A percentile compares a stretch with the other conserved stretches of the same genome.
These are phyloP conservation scores for Neoscelio sp. DNA, from an alignment of 2,888 invertebrate genomes.

Conservation along the genomic window DNA sequence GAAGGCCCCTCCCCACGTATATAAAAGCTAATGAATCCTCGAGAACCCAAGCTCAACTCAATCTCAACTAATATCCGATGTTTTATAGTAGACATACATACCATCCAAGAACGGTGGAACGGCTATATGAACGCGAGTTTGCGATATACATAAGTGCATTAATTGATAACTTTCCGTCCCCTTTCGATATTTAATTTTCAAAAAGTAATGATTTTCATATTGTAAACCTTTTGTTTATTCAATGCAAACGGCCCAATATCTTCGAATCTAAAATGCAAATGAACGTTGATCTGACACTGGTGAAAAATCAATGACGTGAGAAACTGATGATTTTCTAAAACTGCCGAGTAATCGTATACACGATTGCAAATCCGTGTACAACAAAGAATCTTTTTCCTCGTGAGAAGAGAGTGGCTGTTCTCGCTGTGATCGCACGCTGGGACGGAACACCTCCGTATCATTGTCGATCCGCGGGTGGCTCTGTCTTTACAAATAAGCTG, in stretches of 20 bases:
- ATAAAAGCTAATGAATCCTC: slow-evolving; percentile 80
- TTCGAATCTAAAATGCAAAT: slow-evolving; percentile 33
- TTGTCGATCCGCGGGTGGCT: slow-evolving; percentile 74
- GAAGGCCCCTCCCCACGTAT: slow-evolving; percentile 72
- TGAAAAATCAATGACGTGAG: slow-evolving; percentile 49
- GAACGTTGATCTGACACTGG: too few species aligned
- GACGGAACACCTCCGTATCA: slow-evolving; percentile 73
- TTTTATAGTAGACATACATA: slow-evolving; percentile 69
- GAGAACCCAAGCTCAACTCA: slow-evolving; percentile 71
- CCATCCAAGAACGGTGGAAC: slow-evolving; percentile 8
- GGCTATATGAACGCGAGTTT: slow-evolving; percentile 2
- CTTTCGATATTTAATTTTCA: too few species aligned
- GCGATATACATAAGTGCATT: slow-evolving; percentile 57
- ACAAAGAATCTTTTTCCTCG: slow-evolving; percentile 47
- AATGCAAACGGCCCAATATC: too few species aligned
- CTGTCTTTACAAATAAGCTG: slow-evolving; percentile 76
- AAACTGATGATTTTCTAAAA: slow-evolving; percentile 32
- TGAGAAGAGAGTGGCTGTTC: slow-evolving; percentile 48
- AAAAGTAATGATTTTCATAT: too few species aligned
- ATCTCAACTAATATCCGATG: slow-evolving; percentile 80
- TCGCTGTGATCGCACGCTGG: slow-evolving; percentile 74
- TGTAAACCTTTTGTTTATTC: too few species aligned
- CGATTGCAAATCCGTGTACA: slow-evolving; percentile 48
- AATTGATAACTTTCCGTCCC: slow-evolving; percentile 72
- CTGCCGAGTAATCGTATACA: slow-evolving; percentile 45